phyloP scores from a whole-genome alignment of 2,888 invertebrate genomes.

The Polia nebulosa region DNA sequence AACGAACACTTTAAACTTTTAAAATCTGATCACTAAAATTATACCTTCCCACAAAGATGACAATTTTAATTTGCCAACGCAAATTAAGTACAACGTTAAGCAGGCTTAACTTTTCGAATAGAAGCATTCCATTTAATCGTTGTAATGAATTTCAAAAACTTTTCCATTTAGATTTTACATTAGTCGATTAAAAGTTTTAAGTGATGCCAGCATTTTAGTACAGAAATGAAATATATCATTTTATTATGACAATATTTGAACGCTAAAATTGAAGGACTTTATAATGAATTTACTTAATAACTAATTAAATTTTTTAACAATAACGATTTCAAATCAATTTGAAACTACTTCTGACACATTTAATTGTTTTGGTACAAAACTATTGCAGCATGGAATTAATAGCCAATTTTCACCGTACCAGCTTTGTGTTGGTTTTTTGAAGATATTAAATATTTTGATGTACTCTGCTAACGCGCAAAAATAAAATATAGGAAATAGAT shows the following conservation, averaged over 20 bases:
- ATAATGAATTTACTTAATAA: not conserved
- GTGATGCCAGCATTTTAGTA: not conserved
- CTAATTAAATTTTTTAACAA: not conserved
- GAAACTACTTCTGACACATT: no score
- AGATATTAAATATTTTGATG: no score
- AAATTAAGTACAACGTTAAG: not conserved
- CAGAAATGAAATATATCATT: not conserved
- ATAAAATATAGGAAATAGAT: no score
- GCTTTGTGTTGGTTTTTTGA: no score
- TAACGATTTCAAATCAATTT: no score
- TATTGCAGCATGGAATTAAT: no score
- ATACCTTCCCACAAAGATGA: no score
- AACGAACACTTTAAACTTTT: no score
- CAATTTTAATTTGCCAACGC: not conserved
- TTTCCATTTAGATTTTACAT: conserved; percentile 25
- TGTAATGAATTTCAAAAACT: conserved; percentile 32
- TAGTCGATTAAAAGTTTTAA: conserved; percentile 14
- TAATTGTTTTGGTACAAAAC: no score
- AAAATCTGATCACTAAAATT: no score
- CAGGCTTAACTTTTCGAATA: conserved; percentile 29
- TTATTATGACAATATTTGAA: not conserved
- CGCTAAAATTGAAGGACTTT: not conserved
- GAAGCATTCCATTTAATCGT: conserved; percentile 9
- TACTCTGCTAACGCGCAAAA: no score
- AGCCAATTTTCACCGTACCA: no score